phyloP scores from a whole-genome alignment of 2,888 invertebrate genomes.

The Anoplius nigerrimus region DNA sequence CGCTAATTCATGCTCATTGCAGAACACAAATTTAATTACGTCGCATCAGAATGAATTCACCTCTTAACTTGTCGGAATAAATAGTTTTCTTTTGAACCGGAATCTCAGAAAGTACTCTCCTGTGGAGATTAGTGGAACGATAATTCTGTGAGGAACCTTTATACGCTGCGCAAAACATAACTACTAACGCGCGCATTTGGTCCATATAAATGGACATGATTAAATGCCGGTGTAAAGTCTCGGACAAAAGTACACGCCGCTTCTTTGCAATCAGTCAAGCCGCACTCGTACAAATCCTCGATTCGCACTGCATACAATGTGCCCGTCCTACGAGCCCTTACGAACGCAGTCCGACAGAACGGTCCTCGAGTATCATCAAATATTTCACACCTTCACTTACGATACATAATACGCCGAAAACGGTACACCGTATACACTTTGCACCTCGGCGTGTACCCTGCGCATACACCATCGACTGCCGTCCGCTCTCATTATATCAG shows the following conservation, averaged over 20 bases:
- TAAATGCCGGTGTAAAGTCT: conserved; percentile 7
- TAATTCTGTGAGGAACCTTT: conserved; percentile 53
- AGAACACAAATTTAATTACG: no score
- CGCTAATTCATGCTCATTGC: background rate
- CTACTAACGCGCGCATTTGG: conserved; percentile 29
- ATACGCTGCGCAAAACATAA: conserved; percentile 32
- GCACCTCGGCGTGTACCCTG: no score
- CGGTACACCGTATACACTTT: no score
- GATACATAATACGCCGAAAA: no score
- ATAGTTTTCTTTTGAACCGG: conserved; percentile 29
- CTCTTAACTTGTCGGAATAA: no score
- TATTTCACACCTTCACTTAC: no score
- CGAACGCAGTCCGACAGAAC: no score
- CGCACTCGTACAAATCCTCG: no score
- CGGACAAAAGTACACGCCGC: background rate
- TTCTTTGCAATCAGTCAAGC: background rate
- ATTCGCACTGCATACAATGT: no score
- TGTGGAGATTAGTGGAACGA: conserved; percentile 49
- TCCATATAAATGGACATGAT: conserved; percentile 29
- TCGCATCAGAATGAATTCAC: no score
- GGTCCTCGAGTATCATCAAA: no score
- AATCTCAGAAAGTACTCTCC: conserved; percentile 27
- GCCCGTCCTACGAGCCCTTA: no score
- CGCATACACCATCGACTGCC: background rate
- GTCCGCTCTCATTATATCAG: background rate